Evolutionary conservation across 2,113 vertebrate species (phyloP), one percentile per base, ranked within the genome.

Genomic region (Stictonetta naevosa): DNA sequence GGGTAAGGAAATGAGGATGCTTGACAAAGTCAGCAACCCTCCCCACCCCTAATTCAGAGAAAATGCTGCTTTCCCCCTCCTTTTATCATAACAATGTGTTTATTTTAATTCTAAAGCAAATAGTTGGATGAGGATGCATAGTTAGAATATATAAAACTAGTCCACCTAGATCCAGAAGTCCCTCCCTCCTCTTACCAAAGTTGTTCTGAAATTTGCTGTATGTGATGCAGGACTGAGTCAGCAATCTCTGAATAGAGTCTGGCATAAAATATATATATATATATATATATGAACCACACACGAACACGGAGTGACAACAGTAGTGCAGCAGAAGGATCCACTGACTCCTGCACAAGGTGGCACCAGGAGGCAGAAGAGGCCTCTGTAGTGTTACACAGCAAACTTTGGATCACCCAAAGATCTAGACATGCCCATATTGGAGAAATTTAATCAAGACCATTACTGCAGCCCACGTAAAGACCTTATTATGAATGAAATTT

Each of bases 401-500:
- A 77, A 44, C 10, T 80, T 64, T 3, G 3, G 33, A 50, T 75
- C 64, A 67, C 52, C 40, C 77, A 63, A 67, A 67, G 80, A 82
- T n/a, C 38, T 23, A 92, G 76, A 78, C 75, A 34, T 48, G 20
- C 26, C 83, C 86, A 60, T 63, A 74, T 40, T 38, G 75, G 46
- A 92, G 64, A 74, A 95, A 78, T 38, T 86, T 64, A 95, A 95
- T 71, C 44, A 71, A 90, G 83, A 83, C 68, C 68, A 78, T 77
- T 85, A 79, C 83, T 90, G 33, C 60, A 83, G 52, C 72, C 75
- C 82, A 90, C 3, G 1, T 74, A 80, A 77, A 92, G 68, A 75
- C 34, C 20, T 83, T 56, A 78, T 56, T 92, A 86, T 81, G 73
- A 86, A 81, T 53, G 86, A 96, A 95, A 96, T 81, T 71, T 86